Evolutionary conservation across 2,113 vertebrate genomes (phyloP), one percentile per base, ranked within the genome.

Genomic region (Ardeotis arabs): DNA sequence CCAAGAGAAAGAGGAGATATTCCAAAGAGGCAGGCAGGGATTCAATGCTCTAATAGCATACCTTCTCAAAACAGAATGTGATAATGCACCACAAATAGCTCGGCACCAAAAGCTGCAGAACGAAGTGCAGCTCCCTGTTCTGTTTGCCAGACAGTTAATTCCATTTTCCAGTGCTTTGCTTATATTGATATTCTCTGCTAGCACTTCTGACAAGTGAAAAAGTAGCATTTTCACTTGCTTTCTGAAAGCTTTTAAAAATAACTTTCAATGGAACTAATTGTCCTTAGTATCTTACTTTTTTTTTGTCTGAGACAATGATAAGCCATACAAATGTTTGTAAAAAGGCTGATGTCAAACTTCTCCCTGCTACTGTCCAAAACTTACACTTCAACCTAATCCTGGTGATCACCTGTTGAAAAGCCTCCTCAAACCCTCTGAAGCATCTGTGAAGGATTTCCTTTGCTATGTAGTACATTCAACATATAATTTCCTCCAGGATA

Each of bases 31-130:
- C 22, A 35, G 16, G 20, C 22, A 31, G 33, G 20, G 24, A 41
- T 58, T 10, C 5, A 28, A 28, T 12, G 23, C 14, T 89, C 69
- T 63, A 63, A 12, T 10, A 59, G 7, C 47, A 29, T 6, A 47
- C 6, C 22, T 68, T 76, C 62, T 77, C 0, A 0, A 80, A 94
- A 50, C 2, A 7, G 73, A 64, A 55, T 0, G 3, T 45, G 52
- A 19, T 2, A 8, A 7, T 16, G 10, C 14, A 29, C n/a, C 35
- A 73, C 12, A 49, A 62, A 58, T 1, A 87, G n/a, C 22, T 37
- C 5, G 5, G 75, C 27, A 66, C 20, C 22, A 50, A 67, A 56
- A 63, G 60, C 31, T 70, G 37, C 62, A 77, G 39, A 70, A 67
- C 10, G 47, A 77, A 6, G 2, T 27, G 31, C 28, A 80, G 33